These are phyloP conservation scores for Agrotis puta DNA, from an alignment of 2,888 invertebrate species.

Conservation along the genomic window DNA sequence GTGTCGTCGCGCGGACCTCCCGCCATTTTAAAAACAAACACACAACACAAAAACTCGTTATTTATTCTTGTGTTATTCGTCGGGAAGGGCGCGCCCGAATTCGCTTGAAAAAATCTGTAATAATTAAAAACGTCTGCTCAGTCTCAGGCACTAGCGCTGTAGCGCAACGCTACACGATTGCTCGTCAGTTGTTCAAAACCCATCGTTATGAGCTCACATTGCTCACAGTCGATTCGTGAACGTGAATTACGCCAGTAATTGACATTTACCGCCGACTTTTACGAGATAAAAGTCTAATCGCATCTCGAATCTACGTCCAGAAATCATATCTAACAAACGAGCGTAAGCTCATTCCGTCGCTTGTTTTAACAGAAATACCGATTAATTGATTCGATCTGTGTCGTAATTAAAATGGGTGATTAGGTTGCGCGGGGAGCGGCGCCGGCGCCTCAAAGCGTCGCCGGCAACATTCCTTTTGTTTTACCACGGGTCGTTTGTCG, in stretches of 20 bases:
- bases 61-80: constrained; percentile 89
- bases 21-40: constrained; percentile 91
- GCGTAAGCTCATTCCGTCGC: constrained; percentile 84
- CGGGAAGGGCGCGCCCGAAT: constrained; percentile 89
- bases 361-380: constrained; percentile 90
- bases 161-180: constrained; percentile 3
- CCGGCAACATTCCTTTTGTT: constrained; percentile 91
- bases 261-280: constrained; percentile 73
- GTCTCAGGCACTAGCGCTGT: constrained; percentile 42
- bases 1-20: constrained; percentile 91
- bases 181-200: constrained; percentile 6
- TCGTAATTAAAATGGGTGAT: constrained; percentile 91
- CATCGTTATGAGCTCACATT: constrained; percentile 32
- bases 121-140: constrained; percentile 88
- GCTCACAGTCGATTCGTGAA: constrained; percentile 45
- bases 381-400: constrained; percentile 91
- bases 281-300: constrained; percentile 81
- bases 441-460: constrained; percentile 91
- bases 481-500: constrained; percentile 91
- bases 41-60: constrained; percentile 89
- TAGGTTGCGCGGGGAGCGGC: constrained; percentile 88
- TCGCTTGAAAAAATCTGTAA: constrained; percentile 89
- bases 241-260: constrained; percentile 67
- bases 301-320: constrained; percentile 77
- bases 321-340: constrained; percentile 80